Conservation (phyloP, 2,797 vertebrate species). For the Phalanger gymnotis region DNA sequence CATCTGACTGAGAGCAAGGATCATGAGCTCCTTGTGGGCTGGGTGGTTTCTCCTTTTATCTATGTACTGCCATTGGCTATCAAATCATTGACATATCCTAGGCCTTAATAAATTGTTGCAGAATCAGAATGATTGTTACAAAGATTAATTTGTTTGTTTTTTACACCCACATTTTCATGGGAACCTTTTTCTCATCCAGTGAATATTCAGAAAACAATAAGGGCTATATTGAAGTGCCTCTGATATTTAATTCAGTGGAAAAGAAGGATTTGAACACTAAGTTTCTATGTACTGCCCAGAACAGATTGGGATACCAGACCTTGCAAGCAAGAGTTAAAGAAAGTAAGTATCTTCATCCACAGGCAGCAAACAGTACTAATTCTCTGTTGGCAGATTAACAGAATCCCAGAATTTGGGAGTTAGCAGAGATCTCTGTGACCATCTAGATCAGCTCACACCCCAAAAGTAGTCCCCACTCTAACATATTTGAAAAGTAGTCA, state of each 20-base stretch:
- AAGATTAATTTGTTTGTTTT: neutral
- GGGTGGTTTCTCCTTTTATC: neutral
- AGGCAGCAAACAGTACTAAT: neutral
- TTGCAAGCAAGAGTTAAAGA: slow-evolving; percentile 86
- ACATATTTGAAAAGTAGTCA: neutral
- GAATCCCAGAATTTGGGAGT: neutral
- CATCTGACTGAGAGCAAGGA: neutral
- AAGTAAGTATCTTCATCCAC: slow-evolving; percentile 82
- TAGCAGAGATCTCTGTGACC: neutral
- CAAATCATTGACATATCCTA: neutral
- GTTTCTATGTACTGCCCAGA: slow-evolving; percentile 89
- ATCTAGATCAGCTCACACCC: neutral
- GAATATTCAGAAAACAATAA: slow-evolving; percentile 84
- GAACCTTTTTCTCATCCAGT: slow-evolving; percentile 80
- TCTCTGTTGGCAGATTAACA: neutral
- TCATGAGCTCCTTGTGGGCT: neutral
- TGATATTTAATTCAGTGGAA: slow-evolving; percentile 86
- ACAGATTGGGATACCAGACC: slow-evolving; percentile 81
- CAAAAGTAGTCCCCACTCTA: neutral
- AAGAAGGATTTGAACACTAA: slow-evolving; percentile 87
- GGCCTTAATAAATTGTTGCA: neutral
- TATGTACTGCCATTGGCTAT: neutral
- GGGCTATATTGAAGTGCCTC: slow-evolving; percentile 87
- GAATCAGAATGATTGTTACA: neutral
- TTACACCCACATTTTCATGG: neutral